Base-by-base conservation (phyloP, 2,797 vertebrate genomes). In the Phylloscopus collybita region DNA sequence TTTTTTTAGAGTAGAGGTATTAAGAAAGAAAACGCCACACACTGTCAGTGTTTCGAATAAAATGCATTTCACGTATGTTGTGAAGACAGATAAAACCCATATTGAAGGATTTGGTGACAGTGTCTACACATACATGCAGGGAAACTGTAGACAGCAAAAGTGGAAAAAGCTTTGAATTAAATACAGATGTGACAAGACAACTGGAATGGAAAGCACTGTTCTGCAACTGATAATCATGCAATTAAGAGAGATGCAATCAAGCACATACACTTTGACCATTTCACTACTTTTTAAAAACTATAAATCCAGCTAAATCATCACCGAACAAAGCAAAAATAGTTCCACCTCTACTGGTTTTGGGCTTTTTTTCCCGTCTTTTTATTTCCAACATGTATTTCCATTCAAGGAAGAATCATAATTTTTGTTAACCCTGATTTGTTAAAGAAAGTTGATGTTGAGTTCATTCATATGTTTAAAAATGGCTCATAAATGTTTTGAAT, bases 191-290 rank as follows among this genome's bases (percentile, higher is more conserved):
- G 73, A 79, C 45, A 84, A 93, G 65, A 71, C 83, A 93, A 95
- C 78, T 67, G 93, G 66, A 69, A 82, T 54, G 62, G 0, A 1
- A 85, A 84, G 86, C 32, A 73, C n/a, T 78, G 47, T 70, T 94
- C 91, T 85, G 94, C 81, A 92, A 70, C 71, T 70, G 59, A 92
- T 62, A 92, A 70, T 71, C 92, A 90, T 70, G 90, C 90, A 92
- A 86, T 79, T 93, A 94, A 95, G 87, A 93, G 88, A 96, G 94
- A 95, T 93, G 88, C 79, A 96, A 94, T 92, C 81, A 95, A 96
- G 86, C 51, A 70, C 61, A 87, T 78, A 96, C 75, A 94, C 66
- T 95, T 90, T 86, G 72, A 90, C 34, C 38, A 80, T 62, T 91
- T 80, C 56, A 59, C 38, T 61, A 40, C 30, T 69, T 88, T 80